Evolutionary conservation across 1,140 invertebrate species (phyloP).

Genomic region (Drosophila orena): DNA sequence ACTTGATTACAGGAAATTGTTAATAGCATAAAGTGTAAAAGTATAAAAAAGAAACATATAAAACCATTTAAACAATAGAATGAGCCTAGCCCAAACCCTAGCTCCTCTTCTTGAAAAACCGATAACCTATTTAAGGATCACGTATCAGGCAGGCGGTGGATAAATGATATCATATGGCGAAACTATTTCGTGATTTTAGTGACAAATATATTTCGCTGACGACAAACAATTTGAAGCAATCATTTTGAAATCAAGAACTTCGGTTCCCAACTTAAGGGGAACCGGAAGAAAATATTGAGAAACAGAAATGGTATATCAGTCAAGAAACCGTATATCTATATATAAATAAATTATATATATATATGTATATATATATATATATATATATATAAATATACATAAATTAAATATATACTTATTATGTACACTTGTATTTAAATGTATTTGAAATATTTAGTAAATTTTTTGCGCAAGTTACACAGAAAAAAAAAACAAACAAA

Average conservation of each 20-base stretch:
- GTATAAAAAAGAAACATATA: constrained; percentile 27
- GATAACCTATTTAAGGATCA: constrained; percentile 26
- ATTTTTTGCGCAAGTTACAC: constrained; percentile 82
- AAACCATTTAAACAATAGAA: constrained; percentile 25
- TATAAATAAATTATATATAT: constrained; percentile 73
- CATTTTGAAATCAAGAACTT: constrained; percentile 79
- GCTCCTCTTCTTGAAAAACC: constrained; percentile 32
- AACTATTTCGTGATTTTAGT: constrained; percentile 84
- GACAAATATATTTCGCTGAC: constrained; percentile 84
- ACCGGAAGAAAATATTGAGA: constrained; percentile 22
- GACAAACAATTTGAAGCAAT: constrained; percentile 84
- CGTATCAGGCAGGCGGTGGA: constrained; percentile 43
- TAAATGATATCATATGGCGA: constrained; percentile 71
- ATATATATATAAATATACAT: constrained; percentile 76
- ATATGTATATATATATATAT: constrained; percentile 14
- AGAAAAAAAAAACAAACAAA: constrained; percentile 45
- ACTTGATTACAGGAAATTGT: constrained; percentile 84
- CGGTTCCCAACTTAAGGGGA: constrained; percentile 21
- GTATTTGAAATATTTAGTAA: constrained; percentile 84
- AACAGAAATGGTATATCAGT: constrained; percentile 41
- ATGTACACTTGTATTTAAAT: constrained; percentile 82
- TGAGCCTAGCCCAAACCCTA: constrained; percentile 34
- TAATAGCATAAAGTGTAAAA: constrained; percentile 63
- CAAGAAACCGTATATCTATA: constrained; percentile 71
- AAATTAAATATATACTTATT: constrained; percentile 80